A percentile compares a stretch with the other conserved stretches of the same genome.
phyloP scores from a whole-genome alignment of 1,140 invertebrate species.

The Antheraea pernyi region DNA sequence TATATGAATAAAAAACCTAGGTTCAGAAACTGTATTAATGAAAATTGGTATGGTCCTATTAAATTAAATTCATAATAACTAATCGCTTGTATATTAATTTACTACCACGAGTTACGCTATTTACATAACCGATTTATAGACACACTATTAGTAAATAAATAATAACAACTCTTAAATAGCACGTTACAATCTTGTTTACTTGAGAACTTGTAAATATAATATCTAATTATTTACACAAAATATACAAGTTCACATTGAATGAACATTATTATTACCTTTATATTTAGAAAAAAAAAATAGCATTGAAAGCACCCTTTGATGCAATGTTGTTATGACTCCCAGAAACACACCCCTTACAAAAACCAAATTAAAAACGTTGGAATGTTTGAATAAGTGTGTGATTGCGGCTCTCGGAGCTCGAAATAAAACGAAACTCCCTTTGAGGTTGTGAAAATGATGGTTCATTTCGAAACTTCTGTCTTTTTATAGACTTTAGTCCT shows the following conservation, averaged over 20 bases:
- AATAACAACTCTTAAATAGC: no score
- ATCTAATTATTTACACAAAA: no score
- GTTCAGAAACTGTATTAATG: no score
- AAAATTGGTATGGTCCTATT: no score
- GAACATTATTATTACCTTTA: background rate
- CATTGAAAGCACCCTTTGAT: conserved; percentile 1
- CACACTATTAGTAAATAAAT: no score
- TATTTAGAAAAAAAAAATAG: background rate
- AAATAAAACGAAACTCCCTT: conserved; percentile 27
- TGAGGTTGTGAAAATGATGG: conserved; percentile 4
- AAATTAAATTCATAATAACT: no score
- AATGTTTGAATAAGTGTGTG: conserved; percentile 72
- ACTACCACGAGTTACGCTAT: no score
- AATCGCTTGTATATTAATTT: no score
- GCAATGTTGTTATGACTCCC: background rate
- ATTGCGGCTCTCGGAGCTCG: conserved; percentile 44
- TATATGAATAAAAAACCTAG: no score
- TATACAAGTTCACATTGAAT: background rate
- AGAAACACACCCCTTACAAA: conserved; percentile 34
- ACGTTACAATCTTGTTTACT: background rate
- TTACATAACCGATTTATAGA: no score
- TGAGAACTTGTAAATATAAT: no score
- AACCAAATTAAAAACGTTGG: conserved; percentile 24
- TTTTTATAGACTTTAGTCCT: conserved; percentile 6
- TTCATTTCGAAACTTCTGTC: conserved; percentile 13